Evolutionary conservation across 1,140 invertebrate genomes (phyloP).

Genomic region (Bilobella aurantiaca): DNA sequence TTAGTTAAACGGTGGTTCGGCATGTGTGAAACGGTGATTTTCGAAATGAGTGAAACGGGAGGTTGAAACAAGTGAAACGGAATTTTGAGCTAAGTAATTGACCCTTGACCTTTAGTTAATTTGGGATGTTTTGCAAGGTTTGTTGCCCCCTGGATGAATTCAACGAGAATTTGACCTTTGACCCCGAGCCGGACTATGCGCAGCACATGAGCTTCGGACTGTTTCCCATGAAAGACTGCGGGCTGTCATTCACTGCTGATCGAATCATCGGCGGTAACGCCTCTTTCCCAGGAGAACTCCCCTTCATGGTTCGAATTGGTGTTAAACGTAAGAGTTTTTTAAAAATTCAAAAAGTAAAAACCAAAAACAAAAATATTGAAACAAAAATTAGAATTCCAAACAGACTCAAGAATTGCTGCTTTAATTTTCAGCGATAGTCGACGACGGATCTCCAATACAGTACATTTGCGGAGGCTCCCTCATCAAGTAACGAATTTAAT

Average conservation of each 20-base stretch:
- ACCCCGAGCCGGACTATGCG: background rate
- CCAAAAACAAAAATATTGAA: no score
- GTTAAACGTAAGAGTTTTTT: constrained; percentile 11
- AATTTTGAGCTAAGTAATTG: background rate
- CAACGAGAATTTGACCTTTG: background rate
- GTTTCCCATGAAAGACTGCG: constrained; percentile 19
- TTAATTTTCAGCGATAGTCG: background rate
- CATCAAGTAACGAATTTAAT: background rate
- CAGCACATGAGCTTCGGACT: constrained; percentile 21
- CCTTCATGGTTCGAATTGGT: constrained; percentile 21
- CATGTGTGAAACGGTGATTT: no score
- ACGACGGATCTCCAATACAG: constrained; percentile 3
- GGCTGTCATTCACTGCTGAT: constrained; percentile 10
- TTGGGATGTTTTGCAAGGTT: constrained; percentile 18
- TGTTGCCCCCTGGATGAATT: constrained; percentile 22
- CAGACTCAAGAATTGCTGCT: background rate
- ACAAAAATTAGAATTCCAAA: no score
- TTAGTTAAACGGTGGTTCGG: no score
- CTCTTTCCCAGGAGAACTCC: constrained; percentile 11
- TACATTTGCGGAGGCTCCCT: constrained; percentile 17
- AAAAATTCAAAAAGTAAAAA: no score
- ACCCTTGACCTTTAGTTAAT: no score
- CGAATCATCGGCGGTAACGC: constrained; percentile 24
- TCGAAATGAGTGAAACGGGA: no score
- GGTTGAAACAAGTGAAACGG: no score